Base-by-base conservation (phyloP, 2,113 vertebrate genomes). In the Acanthochromis polyacanthus region DNA sequence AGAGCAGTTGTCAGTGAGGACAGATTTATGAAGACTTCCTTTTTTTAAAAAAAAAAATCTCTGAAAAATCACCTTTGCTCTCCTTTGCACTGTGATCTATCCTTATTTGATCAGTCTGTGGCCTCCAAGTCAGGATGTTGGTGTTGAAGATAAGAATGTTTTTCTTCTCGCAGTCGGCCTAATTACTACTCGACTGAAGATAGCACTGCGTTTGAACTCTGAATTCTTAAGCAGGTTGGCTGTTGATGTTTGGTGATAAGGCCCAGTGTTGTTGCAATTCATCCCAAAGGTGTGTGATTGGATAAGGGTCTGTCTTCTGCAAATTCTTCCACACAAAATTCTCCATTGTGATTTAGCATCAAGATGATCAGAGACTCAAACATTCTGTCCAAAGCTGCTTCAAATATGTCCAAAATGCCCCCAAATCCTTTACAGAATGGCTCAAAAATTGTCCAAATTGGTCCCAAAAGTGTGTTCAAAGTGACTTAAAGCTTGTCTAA, bases 21-120 rank as follows among this genome's bases (percentile, higher is more conserved):
- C 43, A 63, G 68, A 80, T 85, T 77, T 55, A 78, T 78, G 46
- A 46, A 30, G 15, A 45, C 28, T 59, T 72, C 10, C 46, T 30
- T 52, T 25, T 51, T 15, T 15, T 38, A 9, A 9, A 10, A 17
- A n/a, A n/a, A n/a, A n/a, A n/a, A n/a, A n/a, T n/a, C n/a, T n/a
- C 10, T 32, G 15, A 51, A 48, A 25, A 22, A 25, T 61, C 25
- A 65, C 69, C 30, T 81, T 75, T 32, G 46, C 23, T 36, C 59
- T 32, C 22, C 43, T 40, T 22, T 22, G 5, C 40, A 10, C 59
- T 10, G 61, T 45, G 45, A 53, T 48, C 59, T 38, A 20, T 36
- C 17, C 50, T 8, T 32, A 64, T 71, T 53, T 71, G 23, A 19
- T 63, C 23, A 4, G 75, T 53, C 3, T 53, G 60, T 28, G 10